Percentiles rank a stretch among this genome's conserved stretches.
Conservation (phyloP, 2,113 vertebrate genomes). For the Stigmatopora nigra region DNA sequence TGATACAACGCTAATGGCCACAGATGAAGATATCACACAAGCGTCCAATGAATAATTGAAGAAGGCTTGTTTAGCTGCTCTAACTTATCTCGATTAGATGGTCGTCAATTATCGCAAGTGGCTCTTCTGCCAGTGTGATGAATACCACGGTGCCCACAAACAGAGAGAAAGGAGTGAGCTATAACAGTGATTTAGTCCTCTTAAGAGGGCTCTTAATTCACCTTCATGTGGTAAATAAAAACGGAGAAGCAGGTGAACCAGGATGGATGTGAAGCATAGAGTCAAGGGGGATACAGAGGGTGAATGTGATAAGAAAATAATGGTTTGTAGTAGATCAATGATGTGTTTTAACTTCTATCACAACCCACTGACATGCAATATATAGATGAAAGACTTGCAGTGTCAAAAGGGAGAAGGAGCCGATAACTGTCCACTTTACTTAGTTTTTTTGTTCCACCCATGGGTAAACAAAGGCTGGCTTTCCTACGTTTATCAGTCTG, state of each 20-base stretch:
- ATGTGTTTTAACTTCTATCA: conserved; percentile 28
- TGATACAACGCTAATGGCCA: conserved; percentile 37
- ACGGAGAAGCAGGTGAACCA: not conserved
- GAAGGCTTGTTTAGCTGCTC: conserved; percentile 17
- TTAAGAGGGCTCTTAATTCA: conserved; percentile 27
- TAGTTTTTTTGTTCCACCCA: conserved; percentile 32
- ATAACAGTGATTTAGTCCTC: conserved; percentile 38
- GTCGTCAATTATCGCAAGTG: conserved; percentile 32
- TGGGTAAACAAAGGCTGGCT: not conserved
- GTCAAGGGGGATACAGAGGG: conserved; percentile 1
- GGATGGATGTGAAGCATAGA: not conserved
- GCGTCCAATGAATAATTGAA: conserved; percentile 11
- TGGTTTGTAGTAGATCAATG: conserved; percentile 23
- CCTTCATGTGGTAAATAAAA: conserved; percentile 33
- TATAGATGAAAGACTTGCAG: conserved; percentile 54
- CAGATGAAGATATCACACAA: conserved; percentile 14
- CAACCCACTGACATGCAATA: conserved; percentile 18
- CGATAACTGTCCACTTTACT: conserved; percentile 43
- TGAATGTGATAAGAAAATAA: conserved; percentile 17
- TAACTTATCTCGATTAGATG: conserved; percentile 41
- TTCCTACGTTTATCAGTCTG: not conserved
- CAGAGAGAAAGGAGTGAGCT: conserved; percentile 27
- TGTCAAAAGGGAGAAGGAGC: conserved; percentile 43
- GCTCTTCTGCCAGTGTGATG: conserved; percentile 26
- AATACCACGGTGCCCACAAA: conserved; percentile 33